A percentile compares a stretch with the other conserved stretches of the same genome.
These are phyloP conservation scores for Slavum lentiscoides DNA, from an alignment of 2,888 invertebrate genomes.

Conservation along the genomic window DNA sequence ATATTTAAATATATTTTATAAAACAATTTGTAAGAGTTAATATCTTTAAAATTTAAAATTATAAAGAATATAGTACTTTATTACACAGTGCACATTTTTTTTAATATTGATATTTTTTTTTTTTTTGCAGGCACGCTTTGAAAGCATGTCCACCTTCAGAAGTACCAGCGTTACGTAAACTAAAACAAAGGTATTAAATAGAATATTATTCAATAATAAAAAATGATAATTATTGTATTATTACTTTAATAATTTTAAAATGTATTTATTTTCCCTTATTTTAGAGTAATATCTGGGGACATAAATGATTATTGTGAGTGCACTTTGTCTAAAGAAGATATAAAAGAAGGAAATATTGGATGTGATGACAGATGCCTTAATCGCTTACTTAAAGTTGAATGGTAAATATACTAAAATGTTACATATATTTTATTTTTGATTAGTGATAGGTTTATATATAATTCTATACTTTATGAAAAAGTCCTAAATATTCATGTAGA, in stretches of 20 bases:
- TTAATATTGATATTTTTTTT: conserved; percentile 25
- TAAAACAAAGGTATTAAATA: conserved; percentile 37
- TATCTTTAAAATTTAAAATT: too few relatives aligned
- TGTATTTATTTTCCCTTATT: not conserved
- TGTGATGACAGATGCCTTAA: conserved; percentile 97
- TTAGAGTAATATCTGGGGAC: conserved; percentile 26
- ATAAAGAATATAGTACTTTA: not conserved
- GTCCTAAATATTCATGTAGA: too few relatives aligned
- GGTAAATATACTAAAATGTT: conserved; percentile 64
- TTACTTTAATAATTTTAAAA: not conserved
- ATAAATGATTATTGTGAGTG: conserved; percentile 77
- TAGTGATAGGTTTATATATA: too few relatives aligned
- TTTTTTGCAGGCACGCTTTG: conserved; percentile 38
- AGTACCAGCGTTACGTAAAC: conserved; percentile 21
- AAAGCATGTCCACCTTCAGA: conserved; percentile 26
- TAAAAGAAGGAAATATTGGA: conserved; percentile 78
- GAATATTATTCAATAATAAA: not conserved
- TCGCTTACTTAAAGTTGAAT: conserved; percentile 96
- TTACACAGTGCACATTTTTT: not conserved
- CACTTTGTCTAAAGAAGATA: conserved; percentile 85
- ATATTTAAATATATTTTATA: too few relatives aligned
- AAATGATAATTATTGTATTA: not conserved
- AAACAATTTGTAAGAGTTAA: too few relatives aligned
- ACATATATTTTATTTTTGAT: not conserved
- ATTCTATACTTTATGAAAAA: too few relatives aligned